Conservation (phyloP, 2,113 vertebrate genomes). For the Oceanites oceanicus region DNA sequence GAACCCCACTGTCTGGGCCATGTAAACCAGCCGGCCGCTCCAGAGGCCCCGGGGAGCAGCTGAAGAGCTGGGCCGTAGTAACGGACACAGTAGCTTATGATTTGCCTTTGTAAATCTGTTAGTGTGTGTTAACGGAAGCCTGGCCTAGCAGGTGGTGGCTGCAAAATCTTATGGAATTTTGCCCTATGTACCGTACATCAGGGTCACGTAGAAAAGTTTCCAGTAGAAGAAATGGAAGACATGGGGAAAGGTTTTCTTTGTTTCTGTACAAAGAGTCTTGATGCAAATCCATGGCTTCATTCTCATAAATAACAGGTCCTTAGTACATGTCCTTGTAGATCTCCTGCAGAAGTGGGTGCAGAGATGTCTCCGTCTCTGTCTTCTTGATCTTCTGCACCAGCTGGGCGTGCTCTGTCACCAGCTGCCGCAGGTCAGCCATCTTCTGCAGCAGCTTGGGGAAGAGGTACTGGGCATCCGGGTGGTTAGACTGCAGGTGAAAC, state of each 20-base stretch:
- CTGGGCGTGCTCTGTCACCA: conserved; percentile 95
- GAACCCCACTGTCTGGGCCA: not conserved
- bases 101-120: not conserved
- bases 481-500: conserved; percentile 92
- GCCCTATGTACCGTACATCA: not conserved
- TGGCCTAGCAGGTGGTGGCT: not conserved
- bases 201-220: conserved; percentile 22
- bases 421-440: conserved; percentile 97
- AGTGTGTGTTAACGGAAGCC: conserved; percentile 46
- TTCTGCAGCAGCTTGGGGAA: conserved; percentile 99
- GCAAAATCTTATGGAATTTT: not conserved
- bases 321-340: conserved; percentile 99
- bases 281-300: conserved; percentile 66
- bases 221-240: conserved; percentile 68
- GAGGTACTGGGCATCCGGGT: conserved; percentile 92
- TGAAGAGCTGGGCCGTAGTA: not conserved
- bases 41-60: not conserved
- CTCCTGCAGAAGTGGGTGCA: conserved; percentile 96
- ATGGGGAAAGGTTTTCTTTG: conserved; percentile 12
- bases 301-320: conserved; percentile 64
- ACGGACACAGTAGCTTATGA: not conserved
- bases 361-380: conserved; percentile 92
- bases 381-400: conserved; percentile 98
- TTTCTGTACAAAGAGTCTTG: conserved; percentile 48
- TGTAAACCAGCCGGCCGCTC: not conserved